Evolutionary conservation across 1,140 invertebrate species (phyloP), one percentile per base, ranked within the genome.

Genomic region (Drosophila truncata): DNA sequence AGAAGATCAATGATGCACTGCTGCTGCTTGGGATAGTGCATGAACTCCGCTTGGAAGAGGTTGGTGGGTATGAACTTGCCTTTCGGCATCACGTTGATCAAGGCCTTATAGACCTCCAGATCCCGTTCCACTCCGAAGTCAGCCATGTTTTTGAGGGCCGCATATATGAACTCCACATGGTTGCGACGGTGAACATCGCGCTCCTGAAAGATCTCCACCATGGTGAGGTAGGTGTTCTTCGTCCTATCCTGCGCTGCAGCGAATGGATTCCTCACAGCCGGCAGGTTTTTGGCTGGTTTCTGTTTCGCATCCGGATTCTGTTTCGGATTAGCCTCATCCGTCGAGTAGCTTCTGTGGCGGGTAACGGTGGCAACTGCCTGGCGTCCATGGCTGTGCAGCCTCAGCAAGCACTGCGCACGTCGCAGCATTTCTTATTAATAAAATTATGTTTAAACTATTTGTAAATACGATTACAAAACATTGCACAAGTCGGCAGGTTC

Each of bases 11-110:
- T 95, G 23, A 96, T 96, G 93, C 97, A 98, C 58, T 97, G 95
- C 91, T 99, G 99, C 81, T 99, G 98, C 93, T 97, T 97, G 0
- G 98, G 97, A 94, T 97, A 99, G 93, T 99, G 97, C 94, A 96
- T 95, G 78, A 98, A 97, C 92, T 98, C 97, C 0, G 95, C 94
- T 94, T 98, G 97, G 84, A 97, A 95, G 20, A 95, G 92, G 93
- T 97, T 98, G 33, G 91, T 94, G 0, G 98, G 95, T 62, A 99
- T 95, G 92, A 98, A 96, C 92, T 96, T 96, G 46, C 96, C 98
- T 93, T 99, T 98, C 0, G 99, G 99, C 92, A 99, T 96, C 16
- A 99, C 95, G 92, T 99, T 95, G 20, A 99, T 93, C 27, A 99
- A 73, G 39, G 95, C 94, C 93, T 99, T 99, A 91, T 99, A 99